Percentiles rank a stretch among this genome's conserved stretches.
Evolutionary conservation across 2,113 vertebrate species (phyloP).

Genomic region (Amblyopsis rosae): DNA sequence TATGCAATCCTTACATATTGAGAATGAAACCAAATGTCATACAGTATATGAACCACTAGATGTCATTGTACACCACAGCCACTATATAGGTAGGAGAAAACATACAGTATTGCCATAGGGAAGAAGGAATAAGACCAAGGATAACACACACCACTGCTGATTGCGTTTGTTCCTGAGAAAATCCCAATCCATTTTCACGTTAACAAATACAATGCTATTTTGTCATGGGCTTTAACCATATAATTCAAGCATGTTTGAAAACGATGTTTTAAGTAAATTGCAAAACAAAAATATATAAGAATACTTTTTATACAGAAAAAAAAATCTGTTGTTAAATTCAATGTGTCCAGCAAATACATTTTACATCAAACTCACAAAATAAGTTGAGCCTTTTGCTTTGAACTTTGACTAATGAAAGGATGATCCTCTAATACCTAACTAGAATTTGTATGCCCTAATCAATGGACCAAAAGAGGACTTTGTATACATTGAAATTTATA

Average conservation of each 20-base stretch:
- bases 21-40: background rate
- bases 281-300: slow-evolving; percentile 4
- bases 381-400: slow-evolving; percentile 5
- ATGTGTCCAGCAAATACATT: slow-evolving; percentile 1
- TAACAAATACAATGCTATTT: background rate
- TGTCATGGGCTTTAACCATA: too few species aligned
- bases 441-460: slow-evolving; percentile 10
- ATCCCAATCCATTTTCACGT: background rate
- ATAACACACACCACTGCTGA: background rate
- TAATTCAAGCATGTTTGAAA: too few species aligned
- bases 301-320: background rate
- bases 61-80: slow-evolving; percentile 54
- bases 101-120: background rate
- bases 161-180: slow-evolving; percentile 12
- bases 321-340: slow-evolving; percentile 12
- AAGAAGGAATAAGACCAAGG: too few species aligned
- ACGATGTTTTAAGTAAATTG: background rate
- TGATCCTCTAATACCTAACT: background rate
- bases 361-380: slow-evolving; percentile 21
- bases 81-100: background rate
- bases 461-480: too few species aligned
- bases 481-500: too few species aligned
- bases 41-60: slow-evolving; percentile 46
- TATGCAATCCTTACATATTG: background rate
- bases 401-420: background rate